phyloP scores from a whole-genome alignment of 2,797 vertebrate species.

The Dicrostonyx torquatus region DNA sequence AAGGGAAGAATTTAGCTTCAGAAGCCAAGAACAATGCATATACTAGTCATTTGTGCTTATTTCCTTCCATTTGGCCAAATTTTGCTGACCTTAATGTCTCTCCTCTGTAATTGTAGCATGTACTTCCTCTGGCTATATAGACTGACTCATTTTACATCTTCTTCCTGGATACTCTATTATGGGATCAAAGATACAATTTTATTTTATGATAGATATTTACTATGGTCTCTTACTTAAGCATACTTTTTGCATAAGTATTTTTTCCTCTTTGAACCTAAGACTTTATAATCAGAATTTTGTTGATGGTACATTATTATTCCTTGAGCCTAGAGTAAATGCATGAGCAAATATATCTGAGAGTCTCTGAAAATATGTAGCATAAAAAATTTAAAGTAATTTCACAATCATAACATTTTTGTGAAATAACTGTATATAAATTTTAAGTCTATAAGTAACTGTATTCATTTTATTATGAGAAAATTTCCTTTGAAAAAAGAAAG shows the following conservation, averaged over 20 bases:
- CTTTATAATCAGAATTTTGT: slow-evolving; percentile 16
- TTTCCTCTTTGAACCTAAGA: neutral
- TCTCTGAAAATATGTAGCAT: neutral
- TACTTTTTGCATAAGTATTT: neutral
- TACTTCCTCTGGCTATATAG: neutral
- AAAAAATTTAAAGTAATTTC: neutral
- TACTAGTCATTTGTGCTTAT: neutral
- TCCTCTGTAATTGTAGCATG: neutral
- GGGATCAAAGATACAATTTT: neutral
- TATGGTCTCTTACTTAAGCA: neutral
- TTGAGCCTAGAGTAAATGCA: neutral
- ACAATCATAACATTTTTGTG: neutral
- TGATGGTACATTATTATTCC: neutral
- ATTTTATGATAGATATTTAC: neutral
- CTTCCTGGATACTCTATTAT: neutral
- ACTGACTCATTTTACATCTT: neutral
- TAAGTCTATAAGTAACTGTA: neutral
- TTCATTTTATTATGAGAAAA: neutral
- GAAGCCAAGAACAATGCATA: neutral
- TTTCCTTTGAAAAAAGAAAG: neutral
- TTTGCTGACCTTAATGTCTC: neutral
- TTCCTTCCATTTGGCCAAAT: slow-evolving; percentile 19
- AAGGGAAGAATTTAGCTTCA: neutral
- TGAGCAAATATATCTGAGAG: slow-evolving; percentile 5
- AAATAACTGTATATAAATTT: neutral